phyloP scores from a whole-genome alignment of 2,888 invertebrate genomes.

The Tetramorium bicarinatum region DNA sequence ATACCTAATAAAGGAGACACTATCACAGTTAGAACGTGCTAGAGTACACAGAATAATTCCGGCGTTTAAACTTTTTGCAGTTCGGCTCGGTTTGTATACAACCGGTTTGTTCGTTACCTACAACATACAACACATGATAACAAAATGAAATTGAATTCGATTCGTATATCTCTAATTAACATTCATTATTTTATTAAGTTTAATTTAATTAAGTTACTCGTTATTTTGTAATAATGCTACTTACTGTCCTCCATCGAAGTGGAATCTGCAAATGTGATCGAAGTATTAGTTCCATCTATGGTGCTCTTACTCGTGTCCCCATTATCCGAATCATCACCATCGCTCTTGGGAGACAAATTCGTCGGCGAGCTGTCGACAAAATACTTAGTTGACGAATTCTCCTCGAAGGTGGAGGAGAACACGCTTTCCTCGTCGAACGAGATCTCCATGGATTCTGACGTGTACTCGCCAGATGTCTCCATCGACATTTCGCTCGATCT shows the following conservation, averaged over 20 bases:
- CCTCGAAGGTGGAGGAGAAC: conserved; percentile 68
- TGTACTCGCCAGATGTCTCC: conserved; percentile 61
- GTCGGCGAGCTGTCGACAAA: conserved; percentile 55
- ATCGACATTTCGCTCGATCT: conserved; percentile 45
- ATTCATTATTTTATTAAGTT: conserved; percentile 1
- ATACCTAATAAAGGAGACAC: conserved; percentile 7
- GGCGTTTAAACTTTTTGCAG: conserved; percentile 85
- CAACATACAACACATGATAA: not conserved
- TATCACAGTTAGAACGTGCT: conserved; percentile 71
- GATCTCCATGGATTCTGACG: conserved; percentile 62
- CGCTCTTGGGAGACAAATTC: conserved; percentile 61
- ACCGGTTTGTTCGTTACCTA: conserved; percentile 60
- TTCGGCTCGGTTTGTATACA: conserved; percentile 74
- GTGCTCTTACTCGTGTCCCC: conserved; percentile 52
- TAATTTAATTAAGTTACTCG: not conserved
- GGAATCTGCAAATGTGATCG: conserved; percentile 41
- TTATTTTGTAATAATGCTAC: conserved; percentile 4
- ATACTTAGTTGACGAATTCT: conserved; percentile 60
- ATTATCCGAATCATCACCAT: conserved; percentile 56
- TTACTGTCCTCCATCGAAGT: conserved; percentile 58
- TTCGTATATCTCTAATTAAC: not conserved
- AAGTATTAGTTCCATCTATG: conserved; percentile 42
- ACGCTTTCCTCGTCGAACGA: conserved; percentile 65
- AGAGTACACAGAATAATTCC: conserved; percentile 86
- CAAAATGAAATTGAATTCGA: no score